A percentile compares a stretch with the other conserved stretches of the same genome.
Evolutionary conservation across 2,888 invertebrate genomes (phyloP).

Genomic region (Iselma pallidipennis): DNA sequence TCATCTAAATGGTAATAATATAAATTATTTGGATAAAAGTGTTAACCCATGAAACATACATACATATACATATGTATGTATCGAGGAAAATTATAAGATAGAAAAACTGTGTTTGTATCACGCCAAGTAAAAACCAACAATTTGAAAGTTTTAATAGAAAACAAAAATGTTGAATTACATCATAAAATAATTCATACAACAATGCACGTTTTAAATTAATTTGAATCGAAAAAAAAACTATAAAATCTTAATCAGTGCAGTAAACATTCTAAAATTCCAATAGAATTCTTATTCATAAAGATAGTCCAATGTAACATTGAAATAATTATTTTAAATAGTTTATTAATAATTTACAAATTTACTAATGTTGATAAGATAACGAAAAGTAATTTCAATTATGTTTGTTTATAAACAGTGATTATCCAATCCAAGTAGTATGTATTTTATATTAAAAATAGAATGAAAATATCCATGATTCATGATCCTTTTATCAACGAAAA

Average conservation of each 20-base stretch:
- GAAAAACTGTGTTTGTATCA: not conserved
- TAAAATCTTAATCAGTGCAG: not conserved
- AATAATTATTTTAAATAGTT: not conserved
- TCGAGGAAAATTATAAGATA: too few relatives aligned
- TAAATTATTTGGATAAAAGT: too few relatives aligned
- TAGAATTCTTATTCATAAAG: not conserved
- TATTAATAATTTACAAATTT: not conserved
- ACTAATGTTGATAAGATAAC: not conserved
- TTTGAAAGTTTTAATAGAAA: not conserved
- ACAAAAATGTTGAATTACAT: not conserved
- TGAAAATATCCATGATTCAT: too few relatives aligned
- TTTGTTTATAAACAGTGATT: not conserved
- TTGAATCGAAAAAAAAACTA: too few relatives aligned
- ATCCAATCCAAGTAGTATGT: too few relatives aligned
- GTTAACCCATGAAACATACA: too few relatives aligned
- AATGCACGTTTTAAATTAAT: not conserved
- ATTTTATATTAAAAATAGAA: not conserved
- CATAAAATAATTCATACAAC: not conserved
- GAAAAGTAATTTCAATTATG: not conserved
- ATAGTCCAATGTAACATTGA: not conserved
- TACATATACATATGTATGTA: too few relatives aligned
- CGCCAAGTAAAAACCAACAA: not conserved
- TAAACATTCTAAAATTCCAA: not conserved
- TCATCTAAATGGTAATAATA: too few relatives aligned
- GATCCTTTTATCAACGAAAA: too few relatives aligned